Percentiles rank a stretch among this genome's conserved stretches.
Conservation (phyloP, 2,888 invertebrate species). For the Carterocephalus palaemon region DNA sequence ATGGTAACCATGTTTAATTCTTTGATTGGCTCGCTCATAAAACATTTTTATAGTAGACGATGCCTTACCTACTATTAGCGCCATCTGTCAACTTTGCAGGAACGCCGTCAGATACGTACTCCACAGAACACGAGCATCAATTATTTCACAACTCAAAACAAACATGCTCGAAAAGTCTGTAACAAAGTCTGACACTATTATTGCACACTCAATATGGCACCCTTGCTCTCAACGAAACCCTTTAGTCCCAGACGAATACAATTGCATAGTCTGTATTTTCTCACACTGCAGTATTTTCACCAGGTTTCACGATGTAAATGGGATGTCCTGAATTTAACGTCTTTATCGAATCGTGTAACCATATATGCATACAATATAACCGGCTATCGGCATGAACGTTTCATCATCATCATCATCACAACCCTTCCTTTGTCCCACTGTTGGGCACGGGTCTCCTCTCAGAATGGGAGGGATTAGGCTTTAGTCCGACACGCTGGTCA, state of each 20-base stretch:
- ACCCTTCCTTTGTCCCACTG: too few relatives aligned
- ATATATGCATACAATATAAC: too few relatives aligned
- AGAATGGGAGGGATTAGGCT: too few relatives aligned
- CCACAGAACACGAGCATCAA: slow-evolving; percentile 13
- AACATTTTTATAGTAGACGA: too few relatives aligned
- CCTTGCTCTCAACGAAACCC: slow-evolving; percentile 19
- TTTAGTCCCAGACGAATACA: slow-evolving; percentile 14
- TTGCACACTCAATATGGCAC: slow-evolving; percentile 13
- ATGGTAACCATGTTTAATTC: too few relatives aligned
- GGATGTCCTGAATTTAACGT: not conserved
- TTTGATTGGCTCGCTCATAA: too few relatives aligned
- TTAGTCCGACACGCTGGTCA: too few relatives aligned
- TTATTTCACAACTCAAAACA: slow-evolving; percentile 16
- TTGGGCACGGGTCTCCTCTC: too few relatives aligned
- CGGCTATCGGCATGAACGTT: too few relatives aligned
- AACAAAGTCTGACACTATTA: slow-evolving; percentile 18
- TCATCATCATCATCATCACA: too few relatives aligned
- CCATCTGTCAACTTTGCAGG: not conserved
- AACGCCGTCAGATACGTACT: not conserved
- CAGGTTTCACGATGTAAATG: not conserved
- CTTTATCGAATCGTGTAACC: too few relatives aligned
- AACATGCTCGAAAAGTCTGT: slow-evolving; percentile 8
- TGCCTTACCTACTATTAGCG: not conserved
- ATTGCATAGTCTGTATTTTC: slow-evolving; percentile 7
- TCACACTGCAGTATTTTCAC: not conserved